Evolutionary conservation across 2,888 invertebrate species (phyloP), one percentile per base, ranked within the genome.

Genomic region (Arctia plantaginis): DNA sequence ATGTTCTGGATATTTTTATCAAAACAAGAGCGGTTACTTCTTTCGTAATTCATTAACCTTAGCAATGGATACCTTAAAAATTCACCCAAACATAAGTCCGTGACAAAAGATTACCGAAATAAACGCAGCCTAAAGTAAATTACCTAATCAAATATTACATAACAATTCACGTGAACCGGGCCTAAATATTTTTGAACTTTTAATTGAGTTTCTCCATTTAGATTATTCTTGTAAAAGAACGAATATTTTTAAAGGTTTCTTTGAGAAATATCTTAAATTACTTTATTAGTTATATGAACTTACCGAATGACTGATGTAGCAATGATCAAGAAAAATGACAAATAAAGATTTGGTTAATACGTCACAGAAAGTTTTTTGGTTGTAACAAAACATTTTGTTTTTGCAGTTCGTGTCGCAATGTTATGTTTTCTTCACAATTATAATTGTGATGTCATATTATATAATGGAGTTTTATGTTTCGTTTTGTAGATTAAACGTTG

Each of bases 171-270:
- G 84, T 87, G 86, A 90, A 88, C 76, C 76, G 73, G 71, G 74
- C 76, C 76, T 76, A 85, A 89, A 85, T 77, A 85, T 89, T 87
- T 89, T 84, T 74, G 30, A 87, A 90, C 85, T 89, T 90, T 86
- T 89, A 88, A 89, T 90, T 89, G 86, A 84, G 83, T 90, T 91
- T 89, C 86, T 85, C 86, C 82, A 86, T 89, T 90, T 87, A 81
- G 78, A 81, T 75, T 67, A 79, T 82, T 83, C 74, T 84, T 85
- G 82, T 76, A 84, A 87, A 83, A 81, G 79, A 74, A 72, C 71
- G 75, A 59, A 71, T 88, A 88, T 89, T 90, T 89, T 83, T 80
- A 80, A 77, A 76, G 62, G 73, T 80, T 88, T 85, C 81, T 88
- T 74, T 80, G 62, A 15, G 76, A 75, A 71, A 55, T 55, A 77